phyloP scores from a whole-genome alignment of 2,797 vertebrate genomes.

The Cheirogaleus major region DNA sequence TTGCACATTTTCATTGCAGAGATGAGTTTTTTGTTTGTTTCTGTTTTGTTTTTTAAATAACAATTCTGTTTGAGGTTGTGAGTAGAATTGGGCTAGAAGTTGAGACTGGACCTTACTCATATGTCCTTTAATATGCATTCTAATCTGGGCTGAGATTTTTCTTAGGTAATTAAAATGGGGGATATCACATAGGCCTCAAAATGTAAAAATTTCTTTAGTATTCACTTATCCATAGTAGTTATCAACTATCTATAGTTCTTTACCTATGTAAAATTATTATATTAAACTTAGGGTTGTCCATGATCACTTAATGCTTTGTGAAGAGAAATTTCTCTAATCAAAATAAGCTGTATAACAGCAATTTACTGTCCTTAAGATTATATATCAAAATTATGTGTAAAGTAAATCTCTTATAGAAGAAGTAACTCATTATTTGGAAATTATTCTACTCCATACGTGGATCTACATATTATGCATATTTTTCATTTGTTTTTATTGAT shows the following conservation, averaged over 20 bases:
- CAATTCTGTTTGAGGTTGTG: not conserved
- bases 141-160: not conserved
- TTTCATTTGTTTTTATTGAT: not conserved
- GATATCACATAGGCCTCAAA: not conserved
- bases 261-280: not conserved
- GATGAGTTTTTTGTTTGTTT: not conserved
- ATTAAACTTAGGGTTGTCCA: not conserved
- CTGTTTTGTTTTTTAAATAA: not conserved
- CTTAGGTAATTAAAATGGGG: not conserved
- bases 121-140: not conserved
- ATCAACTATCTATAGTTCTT: not conserved
- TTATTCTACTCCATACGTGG: not conserved
- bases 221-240: not conserved
- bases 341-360: not conserved
- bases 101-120: not conserved
- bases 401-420: not conserved
- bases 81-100: not conserved
- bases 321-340: not conserved
- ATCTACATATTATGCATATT: not conserved
- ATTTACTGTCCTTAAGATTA: not conserved
- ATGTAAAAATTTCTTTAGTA: slow-evolving; percentile 8
- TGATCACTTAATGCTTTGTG: not conserved
- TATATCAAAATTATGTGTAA: not conserved
- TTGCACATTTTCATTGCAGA: not conserved
- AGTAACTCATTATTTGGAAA: not conserved